Evolutionary conservation across 1,140 invertebrate genomes (phyloP).

Genomic region (Pemphigus obesinymphae): DNA sequence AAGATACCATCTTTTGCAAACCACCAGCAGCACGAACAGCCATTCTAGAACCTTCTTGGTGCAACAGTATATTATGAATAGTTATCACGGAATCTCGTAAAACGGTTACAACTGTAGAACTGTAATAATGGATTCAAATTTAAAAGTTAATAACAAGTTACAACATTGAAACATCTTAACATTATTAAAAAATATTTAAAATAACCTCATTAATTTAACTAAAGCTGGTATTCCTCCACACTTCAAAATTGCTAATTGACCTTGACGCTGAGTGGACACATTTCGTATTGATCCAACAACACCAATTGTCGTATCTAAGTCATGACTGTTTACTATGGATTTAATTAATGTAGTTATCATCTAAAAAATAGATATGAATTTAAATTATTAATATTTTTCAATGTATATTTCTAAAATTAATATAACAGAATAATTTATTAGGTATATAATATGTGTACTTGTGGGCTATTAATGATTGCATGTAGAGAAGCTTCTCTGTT

Average conservation of each 20-base stretch:
- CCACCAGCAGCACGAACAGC: constrained; percentile 93
- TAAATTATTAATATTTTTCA: background rate
- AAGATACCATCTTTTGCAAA: constrained; percentile 95
- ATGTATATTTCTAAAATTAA: background rate
- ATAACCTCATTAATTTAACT: constrained; percentile 78
- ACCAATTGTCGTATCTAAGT: constrained; percentile 91
- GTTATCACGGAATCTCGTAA: constrained; percentile 98
- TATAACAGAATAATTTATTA: background rate
- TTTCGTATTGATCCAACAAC: constrained; percentile 95
- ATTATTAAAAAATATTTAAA: background rate
- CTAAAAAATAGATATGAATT: constrained; percentile 50
- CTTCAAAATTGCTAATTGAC: constrained; percentile 94
- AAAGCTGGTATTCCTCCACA: constrained; percentile 95
- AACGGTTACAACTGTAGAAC: constrained; percentile 92
- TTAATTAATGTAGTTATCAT: constrained; percentile 93
- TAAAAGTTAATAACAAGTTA: background rate
- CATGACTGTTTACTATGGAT: constrained; percentile 91
- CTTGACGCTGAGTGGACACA: constrained; percentile 94
- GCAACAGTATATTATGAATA: constrained; percentile 91
- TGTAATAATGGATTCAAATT: constrained; percentile 43
- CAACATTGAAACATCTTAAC: background rate
- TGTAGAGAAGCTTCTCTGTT: constrained; percentile 99
- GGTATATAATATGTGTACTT: constrained; percentile 47
- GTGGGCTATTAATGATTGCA: constrained; percentile 96
- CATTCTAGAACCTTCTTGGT: constrained; percentile 98